These are phyloP conservation scores for Brotula barbata DNA, from an alignment of 2,797 vertebrate genomes.

Conservation along the genomic window DNA sequence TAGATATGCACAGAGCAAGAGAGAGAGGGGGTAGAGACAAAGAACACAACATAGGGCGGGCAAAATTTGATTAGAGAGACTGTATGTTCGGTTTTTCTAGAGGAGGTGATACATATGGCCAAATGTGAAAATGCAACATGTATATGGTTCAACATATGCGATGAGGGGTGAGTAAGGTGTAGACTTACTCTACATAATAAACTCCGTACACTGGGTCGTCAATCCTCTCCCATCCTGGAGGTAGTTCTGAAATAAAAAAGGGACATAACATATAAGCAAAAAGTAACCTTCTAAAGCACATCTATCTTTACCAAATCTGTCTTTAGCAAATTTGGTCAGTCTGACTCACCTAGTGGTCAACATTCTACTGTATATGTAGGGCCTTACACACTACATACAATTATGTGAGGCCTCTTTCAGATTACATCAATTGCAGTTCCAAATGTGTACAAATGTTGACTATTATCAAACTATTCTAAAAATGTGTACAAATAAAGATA, in stretches of 20 bases:
- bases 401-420: too few species aligned
- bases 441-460: too few species aligned
- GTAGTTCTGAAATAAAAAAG: constrained; percentile 87
- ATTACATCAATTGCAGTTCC: too few species aligned
- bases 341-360: neutral
- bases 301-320: neutral
- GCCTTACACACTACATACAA: too few species aligned
- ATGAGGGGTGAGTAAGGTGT: constrained; percentile 11
- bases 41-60: constrained; percentile 1
- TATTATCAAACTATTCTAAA: too few species aligned
- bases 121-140: too few species aligned
- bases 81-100: too few species aligned
- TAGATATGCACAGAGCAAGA: neutral
- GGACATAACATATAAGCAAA: constrained; percentile 20
- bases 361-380: neutral
- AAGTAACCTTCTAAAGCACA: neutral
- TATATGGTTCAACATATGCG: neutral
- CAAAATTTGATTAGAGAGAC: neutral
- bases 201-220: constrained; percentile 98
- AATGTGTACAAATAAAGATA: too few species aligned
- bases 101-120: too few species aligned
- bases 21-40: constrained; percentile 1
- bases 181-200: constrained; percentile 99
- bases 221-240: constrained; percentile 99
- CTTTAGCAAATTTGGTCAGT: neutral